phyloP scores from a whole-genome alignment of 2,797 vertebrate species.

The Pangasius mekongensis region DNA sequence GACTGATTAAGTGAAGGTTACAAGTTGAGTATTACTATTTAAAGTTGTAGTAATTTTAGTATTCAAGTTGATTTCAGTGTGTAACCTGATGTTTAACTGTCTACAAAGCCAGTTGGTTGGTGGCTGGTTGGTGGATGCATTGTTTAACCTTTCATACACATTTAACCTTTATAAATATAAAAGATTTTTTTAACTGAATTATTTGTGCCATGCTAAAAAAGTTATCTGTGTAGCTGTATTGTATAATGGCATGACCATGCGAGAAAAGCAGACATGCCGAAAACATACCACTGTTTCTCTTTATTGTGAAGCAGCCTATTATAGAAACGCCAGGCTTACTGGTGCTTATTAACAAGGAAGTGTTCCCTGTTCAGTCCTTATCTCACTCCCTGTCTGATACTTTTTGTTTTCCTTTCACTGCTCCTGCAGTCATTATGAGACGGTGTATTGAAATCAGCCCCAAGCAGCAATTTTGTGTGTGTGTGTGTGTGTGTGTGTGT shows the following conservation, averaged over 20 bases:
- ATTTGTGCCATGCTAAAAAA: background rate
- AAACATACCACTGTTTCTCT: background rate
- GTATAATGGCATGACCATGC: background rate
- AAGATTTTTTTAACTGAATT: background rate
- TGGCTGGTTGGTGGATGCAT: background rate
- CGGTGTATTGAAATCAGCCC: conserved; percentile 3
- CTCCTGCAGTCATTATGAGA: conserved; percentile 12
- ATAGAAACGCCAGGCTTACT: background rate
- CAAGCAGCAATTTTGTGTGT: background rate
- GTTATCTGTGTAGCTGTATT: no score
- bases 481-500: conserved; percentile 2
- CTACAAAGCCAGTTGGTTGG: background rate
- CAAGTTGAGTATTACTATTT: conserved; percentile 1
- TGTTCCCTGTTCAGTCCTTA: background rate
- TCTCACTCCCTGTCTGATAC: conserved; percentile 8
- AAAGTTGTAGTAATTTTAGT: background rate
- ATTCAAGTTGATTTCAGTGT: background rate
- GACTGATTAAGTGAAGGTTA: background rate
- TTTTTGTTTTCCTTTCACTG: conserved; percentile 32
- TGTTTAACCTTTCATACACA: background rate
- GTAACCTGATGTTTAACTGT: background rate
- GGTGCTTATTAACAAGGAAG: background rate
- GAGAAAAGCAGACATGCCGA: background rate
- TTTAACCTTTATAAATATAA: background rate
- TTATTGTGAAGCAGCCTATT: background rate